Evolutionary conservation across 2,113 vertebrate species (phyloP), one percentile per base, ranked within the genome.

Genomic region (Nibea albiflora): DNA sequence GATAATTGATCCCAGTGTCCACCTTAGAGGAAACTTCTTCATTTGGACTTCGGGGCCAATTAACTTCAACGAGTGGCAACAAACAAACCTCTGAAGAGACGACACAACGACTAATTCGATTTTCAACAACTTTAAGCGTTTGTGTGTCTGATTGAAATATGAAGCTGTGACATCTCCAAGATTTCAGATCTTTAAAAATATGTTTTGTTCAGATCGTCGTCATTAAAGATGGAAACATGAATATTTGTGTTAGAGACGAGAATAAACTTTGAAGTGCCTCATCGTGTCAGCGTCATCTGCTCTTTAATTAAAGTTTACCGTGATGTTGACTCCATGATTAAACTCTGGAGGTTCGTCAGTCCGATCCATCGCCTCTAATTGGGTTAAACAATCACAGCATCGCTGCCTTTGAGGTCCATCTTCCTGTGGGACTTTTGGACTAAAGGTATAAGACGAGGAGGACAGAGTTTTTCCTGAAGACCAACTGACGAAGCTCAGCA

Each of bases 1-100:
- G 3, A 57, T 85, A 80, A 88, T 76, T 49, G 83, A 73, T 61
- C 53, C 56, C 87, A 58, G 4, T 19, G 0, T 74, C 49, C 54
- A n/a, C 44, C 71, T 70, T 58, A 70, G n/a, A 80, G 86, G 80
- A 74, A 77, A 58, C 35, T 3, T 47, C 20, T 58, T 39, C 60
- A 44, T 24, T 31, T 60, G 20, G 14, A 70, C 53, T 73, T 80
- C 14, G 0, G 61, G 60, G 62, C 76, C 80, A 90, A 78, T 81
- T 81, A 69, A 39, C 46, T 62, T 35, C 3, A 2, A 31, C 16
- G 3, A 44, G 28, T 39, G 0, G 42, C 12, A 0, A 35, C 49
- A 74, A 39, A 73, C 72, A 79, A 69, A 63, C 6, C 19, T 49
- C 65, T 58, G 44, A 28, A 9, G 6, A 54, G 50, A 39, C 0